These are phyloP conservation scores for Chloebia gouldiae DNA, from an alignment of 2,113 vertebrate genomes.

Conservation along the genomic window DNA sequence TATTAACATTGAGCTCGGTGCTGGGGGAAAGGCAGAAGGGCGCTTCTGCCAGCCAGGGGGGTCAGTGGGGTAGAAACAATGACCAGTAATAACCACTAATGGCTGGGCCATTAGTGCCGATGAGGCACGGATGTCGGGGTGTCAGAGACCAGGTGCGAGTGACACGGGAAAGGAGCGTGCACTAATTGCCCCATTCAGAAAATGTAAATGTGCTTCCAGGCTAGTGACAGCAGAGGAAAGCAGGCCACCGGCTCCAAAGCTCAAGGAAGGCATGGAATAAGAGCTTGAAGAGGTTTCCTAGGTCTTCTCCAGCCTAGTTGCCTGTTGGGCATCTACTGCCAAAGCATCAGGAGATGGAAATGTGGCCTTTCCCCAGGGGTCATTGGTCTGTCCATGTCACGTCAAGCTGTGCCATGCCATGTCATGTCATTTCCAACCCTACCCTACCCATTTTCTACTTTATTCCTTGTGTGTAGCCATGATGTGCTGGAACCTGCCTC, in stretches of 20 bases:
- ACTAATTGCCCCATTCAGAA: constrained; percentile 60
- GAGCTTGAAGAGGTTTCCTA: neutral
- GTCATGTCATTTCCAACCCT: neutral
- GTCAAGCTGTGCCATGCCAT: no score
- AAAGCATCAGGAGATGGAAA: neutral
- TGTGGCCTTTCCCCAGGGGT: rapidly evolving
- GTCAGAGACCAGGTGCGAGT: constrained; percentile 38
- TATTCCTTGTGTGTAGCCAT: neutral
- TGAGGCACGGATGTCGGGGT: constrained; percentile 1
- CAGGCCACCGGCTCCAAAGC: neutral
- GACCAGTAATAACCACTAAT: constrained; percentile 56
- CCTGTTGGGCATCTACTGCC: neutral
- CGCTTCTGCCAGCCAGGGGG: neutral
- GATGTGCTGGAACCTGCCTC: neutral
- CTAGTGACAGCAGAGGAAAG: neutral
- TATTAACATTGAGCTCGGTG: neutral
- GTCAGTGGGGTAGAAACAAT: constrained; percentile 45
- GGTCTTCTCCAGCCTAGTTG: neutral
- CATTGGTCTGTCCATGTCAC: no score
- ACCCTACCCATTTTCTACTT: neutral
- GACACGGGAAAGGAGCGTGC: neutral
- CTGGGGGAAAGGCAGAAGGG: neutral
- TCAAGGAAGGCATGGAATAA: neutral
- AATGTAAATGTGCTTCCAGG: constrained; percentile 42
- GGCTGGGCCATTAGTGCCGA: constrained; percentile 50